These are phyloP conservation scores for Malacosoma neustria DNA, from an alignment of 2,888 invertebrate species.

Conservation along the genomic window DNA sequence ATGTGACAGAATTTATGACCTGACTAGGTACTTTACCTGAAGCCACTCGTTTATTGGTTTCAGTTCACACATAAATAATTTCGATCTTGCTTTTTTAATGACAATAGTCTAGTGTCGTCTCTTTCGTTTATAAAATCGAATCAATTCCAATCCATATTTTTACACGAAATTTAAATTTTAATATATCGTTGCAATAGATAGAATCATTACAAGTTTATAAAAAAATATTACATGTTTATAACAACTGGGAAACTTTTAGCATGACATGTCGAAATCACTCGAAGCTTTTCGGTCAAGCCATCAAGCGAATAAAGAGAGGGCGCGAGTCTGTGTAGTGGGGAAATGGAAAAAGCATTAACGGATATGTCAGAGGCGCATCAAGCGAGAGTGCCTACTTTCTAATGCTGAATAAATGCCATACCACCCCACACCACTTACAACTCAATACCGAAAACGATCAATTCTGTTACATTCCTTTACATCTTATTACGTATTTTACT, in stretches of 20 bases:
- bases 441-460: background rate
- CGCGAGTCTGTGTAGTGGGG: slow-evolving; percentile 43
- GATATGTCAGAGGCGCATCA: slow-evolving; percentile 72
- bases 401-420: slow-evolving; percentile 66
- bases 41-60: too few species aligned
- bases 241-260: slow-evolving; percentile 3
- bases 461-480: slow-evolving; percentile 13
- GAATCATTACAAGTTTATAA: too few species aligned
- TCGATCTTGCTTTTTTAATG: too few species aligned
- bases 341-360: slow-evolving; percentile 75
- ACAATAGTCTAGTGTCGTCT: too few species aligned
- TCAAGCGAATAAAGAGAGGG: slow-evolving; percentile 27
- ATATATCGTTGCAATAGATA: too few species aligned
- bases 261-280: slow-evolving; percentile 27
- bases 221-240: background rate
- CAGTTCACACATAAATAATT: too few species aligned
- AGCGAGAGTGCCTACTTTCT: slow-evolving; percentile 67
- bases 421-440: slow-evolving; percentile 37
- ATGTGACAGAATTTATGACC: too few species aligned
- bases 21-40: too few species aligned
- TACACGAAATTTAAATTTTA: too few species aligned
- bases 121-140: too few species aligned
- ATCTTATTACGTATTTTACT: too few species aligned
- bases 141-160: too few species aligned
- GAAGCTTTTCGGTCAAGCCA: slow-evolving; percentile 54